These are phyloP conservation scores for Scaptomyza reducta DNA, from an alignment of 2,888 invertebrate species.

Conservation along the genomic window DNA sequence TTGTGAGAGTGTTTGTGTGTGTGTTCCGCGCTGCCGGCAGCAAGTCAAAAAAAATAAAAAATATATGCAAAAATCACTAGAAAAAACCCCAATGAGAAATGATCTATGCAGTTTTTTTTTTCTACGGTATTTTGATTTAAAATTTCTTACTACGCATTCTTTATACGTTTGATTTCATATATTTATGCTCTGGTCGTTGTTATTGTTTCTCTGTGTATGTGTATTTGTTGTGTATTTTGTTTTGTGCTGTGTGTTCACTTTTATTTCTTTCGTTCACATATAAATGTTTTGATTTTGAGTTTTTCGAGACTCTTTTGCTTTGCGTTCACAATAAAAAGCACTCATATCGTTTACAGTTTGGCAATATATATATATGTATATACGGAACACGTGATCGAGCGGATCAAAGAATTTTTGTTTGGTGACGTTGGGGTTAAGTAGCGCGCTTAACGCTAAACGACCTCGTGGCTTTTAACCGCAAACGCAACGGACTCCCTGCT, in stretches of 20 bases:
- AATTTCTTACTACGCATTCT: constrained; percentile 63
- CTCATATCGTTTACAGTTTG: constrained; percentile 21
- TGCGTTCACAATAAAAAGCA: constrained; percentile 28
- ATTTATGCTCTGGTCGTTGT: constrained; percentile 23
- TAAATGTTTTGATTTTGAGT: constrained; percentile 51
- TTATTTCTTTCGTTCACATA: constrained; percentile 28
- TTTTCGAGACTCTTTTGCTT: constrained; percentile 14
- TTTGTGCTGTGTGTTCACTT: constrained; percentile 35
- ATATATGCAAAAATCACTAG: neutral
- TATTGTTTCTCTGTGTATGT: constrained; percentile 9
- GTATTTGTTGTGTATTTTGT: constrained; percentile 28
- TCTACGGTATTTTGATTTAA: constrained; percentile 37
- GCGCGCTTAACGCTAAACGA: constrained; percentile 76
- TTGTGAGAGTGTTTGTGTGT: constrained; percentile 14
- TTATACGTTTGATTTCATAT: constrained; percentile 50
- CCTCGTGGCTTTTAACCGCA: constrained; percentile 84
- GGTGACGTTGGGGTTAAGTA: constrained; percentile 62
- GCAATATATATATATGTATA: neutral
- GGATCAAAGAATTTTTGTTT: constrained; percentile 29
- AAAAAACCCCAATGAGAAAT: constrained; percentile 42
- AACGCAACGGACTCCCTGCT: constrained; percentile 81
- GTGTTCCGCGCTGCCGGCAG: constrained; percentile 33
- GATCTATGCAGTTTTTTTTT: constrained; percentile 49
- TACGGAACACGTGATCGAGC: constrained; percentile 51
- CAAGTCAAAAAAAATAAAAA: constrained; percentile 19